phyloP scores from a whole-genome alignment of 1,140 invertebrate genomes.

The Magallana ariakensis region DNA sequence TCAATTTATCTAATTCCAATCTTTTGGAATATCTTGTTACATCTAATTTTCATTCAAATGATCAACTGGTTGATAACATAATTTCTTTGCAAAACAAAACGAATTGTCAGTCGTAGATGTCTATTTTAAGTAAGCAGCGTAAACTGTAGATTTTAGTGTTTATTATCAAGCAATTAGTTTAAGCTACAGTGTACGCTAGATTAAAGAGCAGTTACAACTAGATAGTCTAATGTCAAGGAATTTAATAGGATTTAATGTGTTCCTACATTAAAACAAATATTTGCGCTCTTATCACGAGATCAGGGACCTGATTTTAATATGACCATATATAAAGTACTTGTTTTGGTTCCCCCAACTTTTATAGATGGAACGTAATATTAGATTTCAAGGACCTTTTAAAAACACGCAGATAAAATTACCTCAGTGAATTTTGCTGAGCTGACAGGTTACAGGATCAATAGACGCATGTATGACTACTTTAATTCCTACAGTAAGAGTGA shows the following conservation, averaged over 20 bases:
- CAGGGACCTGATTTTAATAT: not conserved
- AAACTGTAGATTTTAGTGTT: not conserved
- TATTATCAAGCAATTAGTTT: not conserved
- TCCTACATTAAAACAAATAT: constrained; percentile 13
- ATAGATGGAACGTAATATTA: no score
- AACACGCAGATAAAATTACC: no score
- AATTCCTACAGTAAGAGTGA: no score
- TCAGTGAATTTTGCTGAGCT: no score
- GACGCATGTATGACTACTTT: no score
- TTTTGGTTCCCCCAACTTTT: no score
- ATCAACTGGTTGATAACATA: not conserved
- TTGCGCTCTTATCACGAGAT: not conserved
- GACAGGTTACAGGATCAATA: no score
- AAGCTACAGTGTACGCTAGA: not conserved
- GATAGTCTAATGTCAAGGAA: not conserved
- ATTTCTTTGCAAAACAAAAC: not conserved
- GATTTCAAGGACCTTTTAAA: no score
- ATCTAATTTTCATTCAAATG: not conserved
- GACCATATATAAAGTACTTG: not conserved
- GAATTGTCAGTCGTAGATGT: not conserved
- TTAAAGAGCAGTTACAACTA: constrained; percentile 10
- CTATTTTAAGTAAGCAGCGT: no score
- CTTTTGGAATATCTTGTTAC: not conserved
- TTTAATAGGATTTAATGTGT: not conserved
- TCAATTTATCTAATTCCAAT: no score